Evolutionary conservation across 2,888 invertebrate genomes (phyloP).

Genomic region (Stenchaetothrips biformis): DNA sequence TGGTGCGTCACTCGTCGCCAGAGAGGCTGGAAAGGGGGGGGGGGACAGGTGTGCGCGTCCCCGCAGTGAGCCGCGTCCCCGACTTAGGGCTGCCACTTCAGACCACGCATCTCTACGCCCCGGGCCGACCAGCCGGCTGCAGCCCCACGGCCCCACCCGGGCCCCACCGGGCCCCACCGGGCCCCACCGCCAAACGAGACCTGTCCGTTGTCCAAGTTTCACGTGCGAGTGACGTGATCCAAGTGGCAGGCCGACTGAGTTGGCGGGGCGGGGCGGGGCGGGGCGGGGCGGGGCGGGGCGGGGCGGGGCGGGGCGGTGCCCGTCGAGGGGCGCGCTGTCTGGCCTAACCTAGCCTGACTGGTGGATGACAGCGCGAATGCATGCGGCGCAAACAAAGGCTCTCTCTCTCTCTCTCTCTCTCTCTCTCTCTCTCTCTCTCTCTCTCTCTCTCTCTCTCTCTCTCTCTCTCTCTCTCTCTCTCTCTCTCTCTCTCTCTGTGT

Average conservation of each 20-base stretch:
- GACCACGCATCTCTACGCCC: too few relatives aligned
- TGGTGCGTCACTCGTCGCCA: too few relatives aligned
- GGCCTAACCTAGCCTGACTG: too few relatives aligned
- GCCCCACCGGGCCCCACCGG: background rate
- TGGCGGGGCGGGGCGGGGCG: slow-evolving; percentile 23
- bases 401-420: too few relatives aligned
- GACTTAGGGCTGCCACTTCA: too few relatives aligned
- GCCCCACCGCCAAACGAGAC: slow-evolving; percentile 6
- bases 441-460: slow-evolving; percentile 27
- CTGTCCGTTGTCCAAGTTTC: slow-evolving; percentile 19
- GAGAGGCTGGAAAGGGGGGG: too few relatives aligned
- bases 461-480: background rate
- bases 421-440: slow-evolving; percentile 25
- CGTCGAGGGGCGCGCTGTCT: background rate
- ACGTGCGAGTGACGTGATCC: slow-evolving; percentile 19
- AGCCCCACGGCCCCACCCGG: background rate
- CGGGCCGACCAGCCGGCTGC: background rate
- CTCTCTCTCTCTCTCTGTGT: too few relatives aligned
- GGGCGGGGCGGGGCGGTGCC: background rate
- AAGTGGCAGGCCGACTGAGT: slow-evolving; percentile 26
- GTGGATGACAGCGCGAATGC: too few relatives aligned
- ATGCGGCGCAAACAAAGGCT: too few relatives aligned
- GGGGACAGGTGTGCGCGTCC: too few relatives aligned
- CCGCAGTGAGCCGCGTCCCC: too few relatives aligned
- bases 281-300: slow-evolving; percentile 21